A percentile compares a stretch with the other conserved stretches of the same genome.
Evolutionary conservation across 2,888 invertebrate species (phyloP).

Genomic region (Steinernema hermaphroditum): DNA sequence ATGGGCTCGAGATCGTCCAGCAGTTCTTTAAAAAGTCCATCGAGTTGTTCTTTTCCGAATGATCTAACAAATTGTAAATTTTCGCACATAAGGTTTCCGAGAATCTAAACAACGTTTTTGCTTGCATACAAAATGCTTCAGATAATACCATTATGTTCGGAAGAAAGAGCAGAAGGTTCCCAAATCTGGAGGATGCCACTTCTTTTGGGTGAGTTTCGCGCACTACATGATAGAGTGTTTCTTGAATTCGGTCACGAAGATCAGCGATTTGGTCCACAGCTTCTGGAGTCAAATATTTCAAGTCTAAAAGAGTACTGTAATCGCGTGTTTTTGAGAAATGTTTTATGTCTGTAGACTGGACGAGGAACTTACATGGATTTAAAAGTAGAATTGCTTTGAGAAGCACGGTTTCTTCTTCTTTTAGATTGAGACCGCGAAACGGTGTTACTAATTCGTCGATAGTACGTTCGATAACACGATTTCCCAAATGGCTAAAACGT

Average conservation of each 20-base stretch:
- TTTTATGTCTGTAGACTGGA: too few relatives aligned
- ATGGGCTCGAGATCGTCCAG: slow-evolving; percentile 48
- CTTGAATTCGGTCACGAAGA: slow-evolving; percentile 61
- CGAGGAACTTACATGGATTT: slow-evolving; percentile 56
- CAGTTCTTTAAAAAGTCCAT: slow-evolving; percentile 59
- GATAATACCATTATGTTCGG: slow-evolving; percentile 58
- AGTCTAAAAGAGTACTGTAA: slow-evolving; percentile 44
- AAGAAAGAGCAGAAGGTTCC: slow-evolving; percentile 62
- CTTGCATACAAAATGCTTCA: not conserved
- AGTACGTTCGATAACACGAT: slow-evolving; percentile 58
- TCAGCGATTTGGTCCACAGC: slow-evolving; percentile 63
- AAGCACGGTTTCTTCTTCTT: slow-evolving; percentile 62
- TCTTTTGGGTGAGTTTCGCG: slow-evolving; percentile 66
- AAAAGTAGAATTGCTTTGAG: slow-evolving; percentile 63
- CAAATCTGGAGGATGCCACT: slow-evolving; percentile 64
- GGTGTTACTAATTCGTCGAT: slow-evolving; percentile 63
- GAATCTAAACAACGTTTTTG: slow-evolving; percentile 49
- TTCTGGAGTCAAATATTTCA: slow-evolving; percentile 56
- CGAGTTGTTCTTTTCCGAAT: slow-evolving; percentile 57
- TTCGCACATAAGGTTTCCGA: slow-evolving; percentile 59
- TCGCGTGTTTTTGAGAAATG: slow-evolving; percentile 11
- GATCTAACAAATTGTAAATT: slow-evolving; percentile 62
- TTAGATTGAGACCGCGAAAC: slow-evolving; percentile 58
- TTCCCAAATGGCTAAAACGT: slow-evolving; percentile 63
- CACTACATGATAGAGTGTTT: slow-evolving; percentile 53